Evolutionary conservation across 2,888 invertebrate genomes (phyloP), one percentile per base, ranked within the genome.

Genomic region (Pseudolycoriella hygida): DNA sequence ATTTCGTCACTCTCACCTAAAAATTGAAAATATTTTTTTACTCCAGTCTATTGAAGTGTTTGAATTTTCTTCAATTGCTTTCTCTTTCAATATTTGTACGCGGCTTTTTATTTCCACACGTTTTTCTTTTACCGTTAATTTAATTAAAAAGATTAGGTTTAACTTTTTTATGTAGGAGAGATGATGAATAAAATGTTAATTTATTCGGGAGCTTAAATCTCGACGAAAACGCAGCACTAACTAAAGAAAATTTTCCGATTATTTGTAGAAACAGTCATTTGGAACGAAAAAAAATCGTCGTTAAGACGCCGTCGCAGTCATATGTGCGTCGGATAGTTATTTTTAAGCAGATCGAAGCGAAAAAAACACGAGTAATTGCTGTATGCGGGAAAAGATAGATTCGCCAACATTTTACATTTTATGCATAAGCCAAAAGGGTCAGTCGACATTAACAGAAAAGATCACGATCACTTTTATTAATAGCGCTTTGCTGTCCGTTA

Each of bases 181-280:
- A 39, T 12, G 15, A 34, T 34, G 34, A 34, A 34, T 14, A 14
- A 30, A n/a, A 25, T 25, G 25, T 25, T 25, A 25, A 25, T 25
- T 25, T 25, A 8, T 25, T 25, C 25, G 19, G 61, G 60, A 61
- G 63, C 61, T 62, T 62, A 64, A 63, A 60, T 61, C 62, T 62
- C 62, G 62, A 62, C 63, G 60, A 64, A 60, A 59, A 64, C 62
- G 60, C 62, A 62, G 61, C 62, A 62, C 62, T 58, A 61, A 46
- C 46, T 47, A 20, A 44, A 20, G 17, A 19, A 12, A 17, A 20
- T 25, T 39, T 38, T 34, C 19, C 34, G 20, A 18, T 34, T 12
- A 14, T 14, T 34, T 12, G 34, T 34, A 12, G 15, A 25, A 25
- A 25, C 25, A 6, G 25, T n/a, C n/a, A n/a, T n/a, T n/a, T n/a